Conservation (phyloP, 2,113 vertebrate genomes). For the Tyto alba region DNA sequence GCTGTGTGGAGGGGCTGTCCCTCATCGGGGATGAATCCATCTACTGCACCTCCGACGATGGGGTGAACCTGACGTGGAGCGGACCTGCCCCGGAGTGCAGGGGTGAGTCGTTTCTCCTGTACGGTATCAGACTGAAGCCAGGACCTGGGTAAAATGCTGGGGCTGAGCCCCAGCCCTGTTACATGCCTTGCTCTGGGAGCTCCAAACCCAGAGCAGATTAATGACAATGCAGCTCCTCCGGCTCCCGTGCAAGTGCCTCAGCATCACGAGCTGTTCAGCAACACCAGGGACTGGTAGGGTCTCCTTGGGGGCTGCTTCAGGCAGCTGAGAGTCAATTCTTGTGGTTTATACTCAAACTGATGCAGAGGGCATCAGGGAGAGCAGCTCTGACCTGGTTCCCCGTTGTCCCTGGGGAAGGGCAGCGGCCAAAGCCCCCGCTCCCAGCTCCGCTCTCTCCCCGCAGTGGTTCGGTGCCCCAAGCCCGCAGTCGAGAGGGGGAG, state of each 20-base stretch:
- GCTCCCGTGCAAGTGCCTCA: background rate
- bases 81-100: background rate
- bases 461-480: conserved; percentile 61
- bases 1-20: background rate
- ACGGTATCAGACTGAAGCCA: background rate
- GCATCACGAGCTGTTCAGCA: background rate
- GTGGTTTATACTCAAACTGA: background rate
- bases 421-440: background rate
- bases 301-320: background rate
- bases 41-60: background rate
- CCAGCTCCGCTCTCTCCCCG: background rate
- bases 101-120: background rate
- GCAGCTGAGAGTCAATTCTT: background rate
- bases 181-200: background rate
- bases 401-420: background rate
- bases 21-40: background rate
- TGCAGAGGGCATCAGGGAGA: background rate
- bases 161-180: background rate
- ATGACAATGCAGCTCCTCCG: background rate
- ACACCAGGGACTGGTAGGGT: background rate
- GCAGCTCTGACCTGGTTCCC: accelerated
- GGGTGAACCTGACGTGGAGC: background rate
- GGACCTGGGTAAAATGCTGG: background rate
- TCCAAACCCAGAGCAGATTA: background rate
- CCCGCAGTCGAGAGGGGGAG: conserved; percentile 10